A percentile compares a stretch with the other conserved stretches of the same genome.
These are phyloP conservation scores for Lucilia cuprina DNA, from an alignment of 1,140 invertebrate species.

Conservation along the genomic window DNA sequence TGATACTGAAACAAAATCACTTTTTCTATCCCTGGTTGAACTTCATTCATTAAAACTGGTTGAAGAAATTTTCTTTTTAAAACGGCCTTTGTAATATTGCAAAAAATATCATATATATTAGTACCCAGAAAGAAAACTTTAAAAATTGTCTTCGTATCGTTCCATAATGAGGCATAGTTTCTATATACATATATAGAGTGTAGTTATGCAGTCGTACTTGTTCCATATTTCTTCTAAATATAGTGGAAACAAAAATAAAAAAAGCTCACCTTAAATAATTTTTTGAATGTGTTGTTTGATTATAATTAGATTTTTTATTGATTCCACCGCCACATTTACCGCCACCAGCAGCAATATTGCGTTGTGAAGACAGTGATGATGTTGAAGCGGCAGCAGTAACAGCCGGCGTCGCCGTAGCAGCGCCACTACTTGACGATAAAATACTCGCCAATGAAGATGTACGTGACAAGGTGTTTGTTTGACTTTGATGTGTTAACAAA, in stretches of 20 bases:
- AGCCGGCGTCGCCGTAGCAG: slow-evolving; percentile 16
- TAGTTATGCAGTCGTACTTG: too few relatives aligned
- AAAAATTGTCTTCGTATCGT: too few relatives aligned
- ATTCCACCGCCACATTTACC: neutral
- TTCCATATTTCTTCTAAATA: too few relatives aligned
- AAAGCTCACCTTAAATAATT: slow-evolving; percentile 62
- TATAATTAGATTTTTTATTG: slow-evolving; percentile 19
- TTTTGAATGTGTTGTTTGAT: slow-evolving; percentile 51
- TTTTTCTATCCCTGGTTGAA: too few relatives aligned
- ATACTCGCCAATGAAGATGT: slow-evolving; percentile 40
- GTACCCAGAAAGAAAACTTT: too few relatives aligned
- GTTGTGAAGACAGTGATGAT: slow-evolving; percentile 36
- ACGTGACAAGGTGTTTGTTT: slow-evolving; percentile 39
- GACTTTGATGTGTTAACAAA: slow-evolving; percentile 34
- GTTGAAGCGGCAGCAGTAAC: neutral
- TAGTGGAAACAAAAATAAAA: neutral
- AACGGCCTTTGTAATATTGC: too few relatives aligned
- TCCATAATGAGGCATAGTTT: too few relatives aligned
- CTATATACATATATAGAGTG: too few relatives aligned
- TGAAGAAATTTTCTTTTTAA: too few relatives aligned
- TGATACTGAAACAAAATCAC: too few relatives aligned
- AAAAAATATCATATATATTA: too few relatives aligned
- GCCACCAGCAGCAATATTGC: neutral
- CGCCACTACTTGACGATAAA: neutral
- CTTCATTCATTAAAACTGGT: too few relatives aligned